Evolutionary conservation across 2,113 vertebrate genomes (phyloP).

Genomic region (Campylomormyrus tamandua): DNA sequence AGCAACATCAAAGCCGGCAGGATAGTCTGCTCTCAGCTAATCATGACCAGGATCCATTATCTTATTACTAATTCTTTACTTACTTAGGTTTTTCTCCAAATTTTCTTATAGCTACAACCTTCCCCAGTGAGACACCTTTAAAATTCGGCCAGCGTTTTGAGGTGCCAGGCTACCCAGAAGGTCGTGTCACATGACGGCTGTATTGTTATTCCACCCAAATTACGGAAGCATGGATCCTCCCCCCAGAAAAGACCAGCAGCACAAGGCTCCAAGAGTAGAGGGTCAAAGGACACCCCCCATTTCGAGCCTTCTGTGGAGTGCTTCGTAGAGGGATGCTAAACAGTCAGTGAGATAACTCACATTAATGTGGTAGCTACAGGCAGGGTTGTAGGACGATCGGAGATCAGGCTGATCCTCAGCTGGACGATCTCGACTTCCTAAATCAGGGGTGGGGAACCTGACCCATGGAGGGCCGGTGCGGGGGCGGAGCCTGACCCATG

Average conservation of each 20-base stretch:
- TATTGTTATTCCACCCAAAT: background rate
- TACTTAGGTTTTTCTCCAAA: background rate
- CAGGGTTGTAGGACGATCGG: background rate
- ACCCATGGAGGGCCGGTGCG: too few relatives aligned
- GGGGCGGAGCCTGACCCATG: too few relatives aligned
- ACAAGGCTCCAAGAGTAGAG: too few relatives aligned
- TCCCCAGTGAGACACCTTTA: background rate
- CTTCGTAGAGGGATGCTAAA: too few relatives aligned
- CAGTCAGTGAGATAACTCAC: too few relatives aligned
- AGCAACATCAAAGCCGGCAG: background rate
- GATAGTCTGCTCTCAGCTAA: background rate
- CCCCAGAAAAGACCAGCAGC: too few relatives aligned
- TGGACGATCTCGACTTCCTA: background rate
- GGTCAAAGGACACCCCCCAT: too few relatives aligned
- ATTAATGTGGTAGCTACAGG: too few relatives aligned
- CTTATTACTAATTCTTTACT: background rate
- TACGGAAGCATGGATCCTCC: too few relatives aligned
- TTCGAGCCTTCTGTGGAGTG: too few relatives aligned
- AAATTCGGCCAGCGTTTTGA: background rate
- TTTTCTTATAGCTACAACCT: background rate
- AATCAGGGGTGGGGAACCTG: background rate
- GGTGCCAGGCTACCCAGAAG: background rate
- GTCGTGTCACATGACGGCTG: background rate
- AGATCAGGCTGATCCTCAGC: background rate
- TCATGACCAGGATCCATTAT: background rate